These are phyloP conservation scores for Epinephelus awoara DNA, from an alignment of 2,797 vertebrate genomes.

Conservation along the genomic window DNA sequence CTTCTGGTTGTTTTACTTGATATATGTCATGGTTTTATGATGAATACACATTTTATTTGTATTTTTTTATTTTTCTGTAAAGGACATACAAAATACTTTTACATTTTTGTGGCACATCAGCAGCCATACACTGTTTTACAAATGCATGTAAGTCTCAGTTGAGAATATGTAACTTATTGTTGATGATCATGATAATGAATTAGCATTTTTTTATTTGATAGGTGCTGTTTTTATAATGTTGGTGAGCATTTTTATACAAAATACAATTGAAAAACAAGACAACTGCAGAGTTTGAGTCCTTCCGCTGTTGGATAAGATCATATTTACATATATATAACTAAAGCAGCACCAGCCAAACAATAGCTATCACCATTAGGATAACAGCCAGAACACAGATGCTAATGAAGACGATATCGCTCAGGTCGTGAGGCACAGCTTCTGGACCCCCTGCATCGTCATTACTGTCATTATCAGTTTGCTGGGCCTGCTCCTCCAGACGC, in stretches of 20 bases:
- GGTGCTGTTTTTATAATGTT: conserved; percentile 36
- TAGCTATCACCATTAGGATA: conserved; percentile 95
- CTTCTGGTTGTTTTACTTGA: conserved; percentile 12
- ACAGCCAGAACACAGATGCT: conserved; percentile 97
- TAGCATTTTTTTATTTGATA: not conserved
- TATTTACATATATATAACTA: conserved; percentile 64
- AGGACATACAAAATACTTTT: conserved; percentile 39
- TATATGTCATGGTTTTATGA: conserved; percentile 11
- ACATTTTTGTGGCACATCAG: conserved; percentile 61
- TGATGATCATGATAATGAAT: conserved; percentile 8
- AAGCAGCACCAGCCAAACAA: conserved; percentile 94
- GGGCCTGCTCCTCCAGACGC: conserved; percentile 84
- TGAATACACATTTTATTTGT: conserved; percentile 4
- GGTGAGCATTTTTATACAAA: conserved; percentile 54
- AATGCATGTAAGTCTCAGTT: conserved; percentile 8
- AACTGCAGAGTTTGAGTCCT: not conserved
- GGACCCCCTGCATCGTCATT: not conserved
- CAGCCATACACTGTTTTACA: conserved; percentile 33
- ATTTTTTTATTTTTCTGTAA: conserved; percentile 38
- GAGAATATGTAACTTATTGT: conserved; percentile 28
- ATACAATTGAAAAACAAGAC: conserved; percentile 30
- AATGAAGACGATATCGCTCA: conserved; percentile 96
- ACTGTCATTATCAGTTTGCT: conserved; percentile 81
- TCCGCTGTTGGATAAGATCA: conserved; percentile 7
- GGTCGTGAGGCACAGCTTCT: conserved; percentile 86